Conservation (phyloP, 2,113 vertebrate species). For the Pseudopipra pipra region DNA sequence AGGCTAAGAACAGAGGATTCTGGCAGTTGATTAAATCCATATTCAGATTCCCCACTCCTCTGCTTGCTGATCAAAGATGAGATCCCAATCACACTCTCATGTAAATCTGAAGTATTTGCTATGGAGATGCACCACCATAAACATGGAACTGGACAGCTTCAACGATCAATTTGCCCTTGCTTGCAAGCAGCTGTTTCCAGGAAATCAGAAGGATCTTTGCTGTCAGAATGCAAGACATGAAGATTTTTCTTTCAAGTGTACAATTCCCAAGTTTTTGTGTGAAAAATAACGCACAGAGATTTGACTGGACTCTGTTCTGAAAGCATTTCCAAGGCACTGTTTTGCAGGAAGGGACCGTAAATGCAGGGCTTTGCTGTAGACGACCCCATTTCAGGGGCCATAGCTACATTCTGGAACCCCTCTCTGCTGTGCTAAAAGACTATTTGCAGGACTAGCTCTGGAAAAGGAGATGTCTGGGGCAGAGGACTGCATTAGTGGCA, state of each 20-base stretch:
- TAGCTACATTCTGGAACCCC: background rate
- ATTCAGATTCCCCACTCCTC: background rate
- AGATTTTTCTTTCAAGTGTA: background rate
- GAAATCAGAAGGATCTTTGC: background rate
- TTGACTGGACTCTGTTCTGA: background rate
- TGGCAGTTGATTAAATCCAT: background rate
- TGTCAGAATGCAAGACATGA: background rate
- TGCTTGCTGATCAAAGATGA: background rate
- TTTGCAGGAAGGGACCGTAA: background rate
- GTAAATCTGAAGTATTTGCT: background rate
- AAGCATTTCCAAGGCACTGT: background rate
- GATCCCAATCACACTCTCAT: background rate
- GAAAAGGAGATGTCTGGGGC: background rate
- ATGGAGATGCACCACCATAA: background rate
- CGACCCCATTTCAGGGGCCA: accelerated
- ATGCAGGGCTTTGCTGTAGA: background rate
- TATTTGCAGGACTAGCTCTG: background rate
- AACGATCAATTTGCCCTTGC: background rate
- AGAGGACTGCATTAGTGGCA: background rate
- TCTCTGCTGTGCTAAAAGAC: background rate
- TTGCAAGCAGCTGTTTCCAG: background rate
- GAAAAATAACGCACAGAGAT: background rate
- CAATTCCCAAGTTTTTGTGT: background rate
- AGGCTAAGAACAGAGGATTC: background rate
- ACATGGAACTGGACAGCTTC: background rate